Conservation (phyloP, 1,140 invertebrate genomes). For the Archegozetes longisetosus region DNA sequence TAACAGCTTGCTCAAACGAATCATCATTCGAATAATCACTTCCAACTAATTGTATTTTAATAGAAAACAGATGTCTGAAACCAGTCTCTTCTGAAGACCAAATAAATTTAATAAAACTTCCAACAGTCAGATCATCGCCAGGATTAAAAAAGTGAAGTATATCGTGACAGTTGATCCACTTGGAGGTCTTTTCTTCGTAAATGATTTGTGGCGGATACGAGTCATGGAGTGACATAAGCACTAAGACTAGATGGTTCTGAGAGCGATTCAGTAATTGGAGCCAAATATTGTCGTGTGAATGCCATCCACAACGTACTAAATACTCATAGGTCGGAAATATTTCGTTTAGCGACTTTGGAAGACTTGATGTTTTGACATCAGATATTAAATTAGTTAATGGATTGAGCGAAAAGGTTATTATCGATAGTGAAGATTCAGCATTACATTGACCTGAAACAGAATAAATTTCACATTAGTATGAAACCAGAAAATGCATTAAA, state of each 20-base stretch:
- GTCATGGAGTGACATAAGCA: conserved; percentile 29
- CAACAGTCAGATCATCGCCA: conserved; percentile 27
- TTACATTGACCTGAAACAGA: conserved; percentile 8
- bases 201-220: conserved; percentile 36
- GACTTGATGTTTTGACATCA: conserved; percentile 29
- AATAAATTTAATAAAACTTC: conserved; percentile 49
- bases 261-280: conserved; percentile 65
- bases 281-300: conserved; percentile 74
- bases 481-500: conserved; percentile 4
- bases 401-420: conserved; percentile 12
- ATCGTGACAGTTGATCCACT: conserved; percentile 85
- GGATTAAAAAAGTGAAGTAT: conserved; percentile 62
- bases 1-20: background rate
- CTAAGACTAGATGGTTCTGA: conserved; percentile 57
- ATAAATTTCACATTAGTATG: conserved; percentile 4
- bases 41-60: conserved; percentile 36
- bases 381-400: background rate
- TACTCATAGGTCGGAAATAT: conserved; percentile 87
- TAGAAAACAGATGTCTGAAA: conserved; percentile 72
- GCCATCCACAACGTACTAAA: conserved; percentile 82
- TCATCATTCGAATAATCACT: background rate
- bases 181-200: conserved; percentile 45
- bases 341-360: conserved; percentile 49
- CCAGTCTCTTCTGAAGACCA: conserved; percentile 85
- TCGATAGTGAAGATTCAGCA: conserved; percentile 15